These are phyloP conservation scores for Parazoanthus atlanticus DNA, from an alignment of 92 coral and sea anemone genomes.

Conservation along the genomic window DNA sequence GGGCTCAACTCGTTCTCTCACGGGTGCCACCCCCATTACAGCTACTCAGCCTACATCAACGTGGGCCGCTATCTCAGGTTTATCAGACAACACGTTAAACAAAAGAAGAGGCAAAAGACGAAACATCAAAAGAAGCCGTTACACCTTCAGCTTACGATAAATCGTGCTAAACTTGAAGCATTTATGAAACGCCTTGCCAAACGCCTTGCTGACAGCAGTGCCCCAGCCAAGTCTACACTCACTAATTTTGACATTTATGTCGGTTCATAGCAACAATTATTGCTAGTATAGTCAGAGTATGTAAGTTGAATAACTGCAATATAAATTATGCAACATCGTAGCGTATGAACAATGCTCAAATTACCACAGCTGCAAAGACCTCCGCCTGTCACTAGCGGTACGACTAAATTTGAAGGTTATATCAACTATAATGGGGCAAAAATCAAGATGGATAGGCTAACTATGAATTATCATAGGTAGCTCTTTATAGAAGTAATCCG, in stretches of 20 bases:
- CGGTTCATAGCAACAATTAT: background rate
- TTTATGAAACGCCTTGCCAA: background rate
- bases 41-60: constrained; percentile 78
- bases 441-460: too few species aligned
- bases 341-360: too few species aligned
- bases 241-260: background rate
- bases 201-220: background rate
- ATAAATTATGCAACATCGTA: too few species aligned
- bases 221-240: background rate
- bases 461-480: too few species aligned
- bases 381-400: too few species aligned
- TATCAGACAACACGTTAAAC: constrained; percentile 67
- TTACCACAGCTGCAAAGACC: too few species aligned
- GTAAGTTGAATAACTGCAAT: too few species aligned
- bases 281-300: background rate
- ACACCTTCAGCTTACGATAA: background rate
- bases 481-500: too few species aligned
- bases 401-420: too few species aligned
- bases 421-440: too few species aligned
- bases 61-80: constrained; percentile 73
- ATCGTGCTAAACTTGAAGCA: background rate
- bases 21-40: constrained; percentile 73
- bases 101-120: constrained; percentile 3
- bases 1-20: constrained; percentile 68
- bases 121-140: background rate